A percentile compares a stretch with the other conserved stretches of the same genome.
phyloP scores from a whole-genome alignment of 2,797 vertebrate genomes.

The Capromys pilorides region DNA sequence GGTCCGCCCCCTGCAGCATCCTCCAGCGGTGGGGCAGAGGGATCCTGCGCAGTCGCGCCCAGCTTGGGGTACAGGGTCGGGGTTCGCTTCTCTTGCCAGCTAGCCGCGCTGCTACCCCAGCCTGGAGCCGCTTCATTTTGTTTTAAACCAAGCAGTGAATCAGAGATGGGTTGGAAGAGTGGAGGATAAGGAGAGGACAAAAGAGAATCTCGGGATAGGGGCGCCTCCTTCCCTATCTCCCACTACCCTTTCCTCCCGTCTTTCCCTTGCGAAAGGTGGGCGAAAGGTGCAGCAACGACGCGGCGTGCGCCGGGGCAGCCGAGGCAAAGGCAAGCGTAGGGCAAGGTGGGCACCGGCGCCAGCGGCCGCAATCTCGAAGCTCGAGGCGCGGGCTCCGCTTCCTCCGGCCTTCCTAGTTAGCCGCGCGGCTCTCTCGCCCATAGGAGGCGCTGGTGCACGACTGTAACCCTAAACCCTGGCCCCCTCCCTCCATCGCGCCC shows the following conservation, averaged over 20 bases:
- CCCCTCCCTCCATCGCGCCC: slow-evolving; percentile 42
- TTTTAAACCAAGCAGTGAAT: slow-evolving; percentile 34
- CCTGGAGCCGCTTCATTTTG: slow-evolving; percentile 66
- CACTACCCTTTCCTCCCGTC: no score
- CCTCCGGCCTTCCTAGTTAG: background rate
- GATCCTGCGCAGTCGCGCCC: background rate
- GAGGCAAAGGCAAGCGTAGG: background rate
- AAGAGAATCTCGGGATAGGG: background rate
- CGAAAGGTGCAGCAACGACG: no score
- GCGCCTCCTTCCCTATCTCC: background rate
- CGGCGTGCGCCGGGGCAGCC: background rate
- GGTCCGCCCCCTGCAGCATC: background rate
- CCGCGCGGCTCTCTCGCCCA: slow-evolving; percentile 7
- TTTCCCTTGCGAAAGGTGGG: background rate
- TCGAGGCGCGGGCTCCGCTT: background rate
- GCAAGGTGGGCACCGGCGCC: background rate
- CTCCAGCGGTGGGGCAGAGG: background rate
- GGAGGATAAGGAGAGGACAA: background rate
- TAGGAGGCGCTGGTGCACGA: slow-evolving; percentile 77
- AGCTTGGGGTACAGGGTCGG: no score
- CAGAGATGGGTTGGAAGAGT: background rate
- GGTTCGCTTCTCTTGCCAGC: background rate
- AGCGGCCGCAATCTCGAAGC: background rate
- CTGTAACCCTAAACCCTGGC: slow-evolving; percentile 78
- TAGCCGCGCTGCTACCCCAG: background rate